These are phyloP conservation scores for Mylabris sibirica DNA, from an alignment of 2,888 invertebrate species.

Conservation along the genomic window DNA sequence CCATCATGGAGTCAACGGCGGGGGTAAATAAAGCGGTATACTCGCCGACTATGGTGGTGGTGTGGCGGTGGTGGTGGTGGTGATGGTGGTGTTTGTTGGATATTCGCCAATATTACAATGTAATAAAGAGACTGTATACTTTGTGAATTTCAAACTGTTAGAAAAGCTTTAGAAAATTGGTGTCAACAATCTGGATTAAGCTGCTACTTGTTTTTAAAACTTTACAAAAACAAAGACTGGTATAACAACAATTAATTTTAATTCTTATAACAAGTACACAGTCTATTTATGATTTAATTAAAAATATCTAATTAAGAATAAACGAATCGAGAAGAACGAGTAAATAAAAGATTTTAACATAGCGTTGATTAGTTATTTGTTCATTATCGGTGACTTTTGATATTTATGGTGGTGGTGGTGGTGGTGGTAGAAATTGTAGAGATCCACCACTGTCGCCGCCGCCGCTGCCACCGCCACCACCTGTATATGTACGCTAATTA, in stretches of 20 bases:
- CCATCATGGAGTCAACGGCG: slow-evolving; percentile 53
- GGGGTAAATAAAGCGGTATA: slow-evolving; percentile 15
- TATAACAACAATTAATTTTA: neutral
- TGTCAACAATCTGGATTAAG: slow-evolving; percentile 55
- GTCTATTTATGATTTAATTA: neutral
- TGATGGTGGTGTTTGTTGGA: slow-evolving; percentile 24
- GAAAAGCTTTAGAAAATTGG: slow-evolving; percentile 53
- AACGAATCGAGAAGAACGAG: slow-evolving; percentile 56
- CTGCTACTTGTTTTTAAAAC: slow-evolving; percentile 52
- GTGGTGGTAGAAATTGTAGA: neutral
- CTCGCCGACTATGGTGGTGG: neutral
- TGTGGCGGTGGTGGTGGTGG: slow-evolving; percentile 3
- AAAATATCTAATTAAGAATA: slow-evolving; percentile 39
- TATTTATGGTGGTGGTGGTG: slow-evolving; percentile 19
- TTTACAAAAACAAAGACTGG: neutral
- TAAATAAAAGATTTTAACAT: slow-evolving; percentile 59
- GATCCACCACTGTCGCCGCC: slow-evolving; percentile 43
- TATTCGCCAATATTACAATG: slow-evolving; percentile 48
- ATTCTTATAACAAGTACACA: neutral
- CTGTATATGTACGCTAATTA: slow-evolving; percentile 61
- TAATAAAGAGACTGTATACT: slow-evolving; percentile 48
- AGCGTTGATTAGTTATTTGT: slow-evolving; percentile 58
- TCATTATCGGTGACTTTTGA: slow-evolving; percentile 40
- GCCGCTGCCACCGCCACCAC: slow-evolving; percentile 56
- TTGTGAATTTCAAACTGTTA: slow-evolving; percentile 49